These are phyloP conservation scores for Sarcophaga peregrina DNA, from an alignment of 1,140 invertebrate genomes.

Conservation along the genomic window DNA sequence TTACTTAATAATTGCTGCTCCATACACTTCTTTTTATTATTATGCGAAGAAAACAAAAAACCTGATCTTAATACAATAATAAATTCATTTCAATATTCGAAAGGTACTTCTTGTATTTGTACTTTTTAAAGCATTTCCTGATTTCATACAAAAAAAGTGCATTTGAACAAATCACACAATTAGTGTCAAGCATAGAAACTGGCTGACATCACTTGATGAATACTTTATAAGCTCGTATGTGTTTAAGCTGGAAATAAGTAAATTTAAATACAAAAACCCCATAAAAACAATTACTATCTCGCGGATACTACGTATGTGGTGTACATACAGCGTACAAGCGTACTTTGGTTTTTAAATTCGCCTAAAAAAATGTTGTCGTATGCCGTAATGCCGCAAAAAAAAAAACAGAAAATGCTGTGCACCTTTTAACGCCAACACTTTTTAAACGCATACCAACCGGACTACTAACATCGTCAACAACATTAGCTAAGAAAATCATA, in stretches of 20 bases:
- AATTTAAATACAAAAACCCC: too few relatives aligned
- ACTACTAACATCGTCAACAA: background rate
- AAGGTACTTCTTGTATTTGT: background rate
- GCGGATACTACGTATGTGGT: too few relatives aligned
- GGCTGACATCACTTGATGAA: constrained; percentile 15
- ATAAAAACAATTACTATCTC: too few relatives aligned
- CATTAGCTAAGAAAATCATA: background rate
- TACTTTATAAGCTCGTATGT: background rate
- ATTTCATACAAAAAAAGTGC: constrained; percentile 4
- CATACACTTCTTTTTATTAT: too few relatives aligned
- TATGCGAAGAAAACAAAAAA: too few relatives aligned
- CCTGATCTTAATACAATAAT: too few relatives aligned
- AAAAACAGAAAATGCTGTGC: constrained; percentile 40
- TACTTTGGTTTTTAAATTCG: too few relatives aligned
- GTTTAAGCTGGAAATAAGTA: background rate
- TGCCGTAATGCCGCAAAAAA: too few relatives aligned
- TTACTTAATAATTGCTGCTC: too few relatives aligned
- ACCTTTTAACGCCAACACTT: constrained; percentile 38
- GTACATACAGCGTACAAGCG: background rate
- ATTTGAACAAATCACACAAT: background rate
- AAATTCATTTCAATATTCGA: background rate
- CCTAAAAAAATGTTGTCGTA: background rate
- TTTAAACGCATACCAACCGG: background rate
- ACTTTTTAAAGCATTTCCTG: background rate
- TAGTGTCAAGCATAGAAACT: background rate